Conservation (phyloP, 1,140 invertebrate species). For the Battus philenor region DNA sequence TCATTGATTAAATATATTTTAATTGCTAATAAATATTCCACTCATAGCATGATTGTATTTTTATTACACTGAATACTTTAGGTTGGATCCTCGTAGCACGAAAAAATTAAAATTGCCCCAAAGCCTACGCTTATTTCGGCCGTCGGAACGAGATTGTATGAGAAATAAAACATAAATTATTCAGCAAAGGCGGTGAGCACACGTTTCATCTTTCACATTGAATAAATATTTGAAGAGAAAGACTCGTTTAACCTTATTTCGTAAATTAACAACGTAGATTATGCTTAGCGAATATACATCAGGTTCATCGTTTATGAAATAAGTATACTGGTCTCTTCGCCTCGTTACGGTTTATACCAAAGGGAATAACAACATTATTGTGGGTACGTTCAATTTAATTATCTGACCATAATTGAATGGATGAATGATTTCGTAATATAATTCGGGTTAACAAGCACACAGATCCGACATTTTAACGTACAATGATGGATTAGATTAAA, state of each 20-base stretch:
- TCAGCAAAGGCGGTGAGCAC: slow-evolving; percentile 53
- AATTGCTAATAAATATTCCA: not conserved
- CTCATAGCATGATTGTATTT: slow-evolving; percentile 2
- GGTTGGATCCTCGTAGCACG: slow-evolving; percentile 16
- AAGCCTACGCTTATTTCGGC: slow-evolving; percentile 36
- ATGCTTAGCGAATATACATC: slow-evolving; percentile 30
- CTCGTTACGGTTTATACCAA: not conserved
- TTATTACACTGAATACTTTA: slow-evolving; percentile 16
- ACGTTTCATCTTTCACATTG: slow-evolving; percentile 62
- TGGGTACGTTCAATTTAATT: not conserved
- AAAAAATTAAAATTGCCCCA: slow-evolving; percentile 27
- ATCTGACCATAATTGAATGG: not conserved
- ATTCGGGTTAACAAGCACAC: not conserved
- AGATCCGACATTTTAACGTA: not conserved
- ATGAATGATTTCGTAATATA: not conserved
- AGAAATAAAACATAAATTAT: slow-evolving; percentile 63
- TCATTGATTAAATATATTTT: not conserved
- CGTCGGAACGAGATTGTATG: slow-evolving; percentile 35
- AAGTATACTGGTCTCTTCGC: not conserved
- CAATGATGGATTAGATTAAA: not conserved
- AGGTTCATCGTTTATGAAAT: not conserved
- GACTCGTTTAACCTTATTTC: slow-evolving; percentile 52
- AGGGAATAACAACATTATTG: slow-evolving; percentile 1
- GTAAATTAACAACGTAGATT: slow-evolving; percentile 55
- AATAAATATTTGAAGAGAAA: slow-evolving; percentile 56